Evolutionary conservation across 2,797 vertebrate genomes (phyloP).

Genomic region (Potorous gilbertii): DNA sequence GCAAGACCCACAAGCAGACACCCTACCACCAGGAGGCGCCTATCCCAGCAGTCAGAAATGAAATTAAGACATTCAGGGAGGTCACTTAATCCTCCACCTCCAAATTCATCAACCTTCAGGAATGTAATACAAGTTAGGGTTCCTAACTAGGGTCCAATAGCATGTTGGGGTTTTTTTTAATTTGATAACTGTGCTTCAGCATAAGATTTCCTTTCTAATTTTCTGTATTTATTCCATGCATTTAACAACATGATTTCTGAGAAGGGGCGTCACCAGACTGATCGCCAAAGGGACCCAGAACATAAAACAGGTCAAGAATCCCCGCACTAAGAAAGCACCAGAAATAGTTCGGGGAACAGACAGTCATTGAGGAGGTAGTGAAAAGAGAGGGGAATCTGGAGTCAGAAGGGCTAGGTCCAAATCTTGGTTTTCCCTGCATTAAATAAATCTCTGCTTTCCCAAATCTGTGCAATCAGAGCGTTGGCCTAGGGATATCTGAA

Average conservation of each 20-base stretch:
- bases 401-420: not conserved
- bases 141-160: not conserved
- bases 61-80: not conserved
- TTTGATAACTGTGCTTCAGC: not conserved
- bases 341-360: not conserved
- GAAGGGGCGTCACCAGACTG: not conserved
- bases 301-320: not conserved
- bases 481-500: not conserved
- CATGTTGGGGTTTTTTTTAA: not conserved
- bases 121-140: not conserved
- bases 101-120: not conserved
- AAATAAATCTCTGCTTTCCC: not conserved
- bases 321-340: not conserved
- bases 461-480: not conserved
- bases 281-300: not conserved
- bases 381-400: not conserved
- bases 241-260: not conserved
- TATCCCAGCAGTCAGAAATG: not conserved
- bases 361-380: not conserved
- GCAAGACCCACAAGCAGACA: not conserved
- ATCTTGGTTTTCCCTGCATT: not conserved
- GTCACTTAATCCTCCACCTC: not conserved
- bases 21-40: not conserved
- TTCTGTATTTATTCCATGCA: not conserved
- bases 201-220: not conserved